Evolutionary conservation across 2,113 vertebrate genomes (phyloP).

Genomic region (Lepus americanus): DNA sequence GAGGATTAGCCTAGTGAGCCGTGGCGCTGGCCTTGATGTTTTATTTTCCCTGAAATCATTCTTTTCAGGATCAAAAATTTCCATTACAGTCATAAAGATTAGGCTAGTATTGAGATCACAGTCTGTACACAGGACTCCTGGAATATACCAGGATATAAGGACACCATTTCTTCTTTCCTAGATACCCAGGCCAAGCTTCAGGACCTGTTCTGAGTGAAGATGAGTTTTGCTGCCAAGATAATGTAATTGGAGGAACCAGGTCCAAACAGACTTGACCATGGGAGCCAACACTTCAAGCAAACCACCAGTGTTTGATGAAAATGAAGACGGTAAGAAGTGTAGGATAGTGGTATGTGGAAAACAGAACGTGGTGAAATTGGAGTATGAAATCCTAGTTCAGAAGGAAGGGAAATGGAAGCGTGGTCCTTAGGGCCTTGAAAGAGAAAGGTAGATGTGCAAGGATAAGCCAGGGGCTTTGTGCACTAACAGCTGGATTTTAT

Average conservation of each 20-base stretch:
- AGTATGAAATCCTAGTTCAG: neutral
- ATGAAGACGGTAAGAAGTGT: constrained; percentile 92
- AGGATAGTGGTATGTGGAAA: neutral
- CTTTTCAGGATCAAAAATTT: constrained; percentile 42
- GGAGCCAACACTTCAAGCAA: constrained; percentile 96
- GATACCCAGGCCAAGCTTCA: neutral
- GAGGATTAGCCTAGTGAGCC: no score
- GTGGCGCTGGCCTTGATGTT: neutral
- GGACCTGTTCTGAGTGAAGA: neutral
- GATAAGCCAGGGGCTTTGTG: neutral
- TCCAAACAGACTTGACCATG: constrained; percentile 87
- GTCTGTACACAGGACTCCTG: neutral
- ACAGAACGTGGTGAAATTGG: neutral
- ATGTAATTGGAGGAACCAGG: constrained; percentile 51
- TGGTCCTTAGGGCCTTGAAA: neutral
- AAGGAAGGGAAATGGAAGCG: neutral
- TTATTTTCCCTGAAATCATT: constrained; percentile 2
- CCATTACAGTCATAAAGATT: neutral
- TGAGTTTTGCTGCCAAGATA: neutral
- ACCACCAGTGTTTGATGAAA: constrained; percentile 87
- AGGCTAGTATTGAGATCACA: neutral
- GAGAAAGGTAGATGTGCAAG: neutral
- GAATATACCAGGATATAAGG: neutral
- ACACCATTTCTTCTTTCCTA: constrained; percentile 45
- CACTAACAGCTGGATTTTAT: neutral